Evolutionary conservation across 2,113 vertebrate genomes (phyloP).

Genomic region (Lepisosteus osseus): DNA sequence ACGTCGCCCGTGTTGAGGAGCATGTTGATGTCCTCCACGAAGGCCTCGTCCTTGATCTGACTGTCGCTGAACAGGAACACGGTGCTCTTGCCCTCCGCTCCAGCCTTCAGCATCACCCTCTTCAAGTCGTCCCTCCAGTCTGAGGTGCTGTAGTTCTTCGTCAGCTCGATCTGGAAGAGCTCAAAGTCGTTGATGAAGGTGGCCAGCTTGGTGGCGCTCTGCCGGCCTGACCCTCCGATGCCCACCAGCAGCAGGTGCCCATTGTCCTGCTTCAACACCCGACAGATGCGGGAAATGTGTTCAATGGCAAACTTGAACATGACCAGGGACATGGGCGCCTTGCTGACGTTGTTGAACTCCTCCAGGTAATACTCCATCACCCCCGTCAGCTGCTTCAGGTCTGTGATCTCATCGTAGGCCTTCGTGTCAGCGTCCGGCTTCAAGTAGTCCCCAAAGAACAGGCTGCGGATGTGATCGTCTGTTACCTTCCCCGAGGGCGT

Average conservation of each 20-base stretch:
- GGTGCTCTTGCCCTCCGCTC: constrained; percentile 62
- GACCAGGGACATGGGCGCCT: constrained; percentile 85
- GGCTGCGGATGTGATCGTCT: constrained; percentile 76
- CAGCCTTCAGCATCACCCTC: constrained; percentile 77
- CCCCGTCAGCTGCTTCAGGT: constrained; percentile 67
- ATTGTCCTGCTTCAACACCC: constrained; percentile 85
- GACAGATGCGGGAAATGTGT: constrained; percentile 86
- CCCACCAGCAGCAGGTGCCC: constrained; percentile 85
- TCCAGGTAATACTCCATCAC: constrained; percentile 85
- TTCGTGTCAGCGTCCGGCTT: constrained; percentile 62
- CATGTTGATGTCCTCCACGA: constrained; percentile 87
- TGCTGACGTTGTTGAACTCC: constrained; percentile 85
- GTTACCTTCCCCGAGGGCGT: constrained; percentile 69
- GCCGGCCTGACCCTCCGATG: constrained; percentile 82
- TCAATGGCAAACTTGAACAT: constrained; percentile 92
- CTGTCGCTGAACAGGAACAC: constrained; percentile 83
- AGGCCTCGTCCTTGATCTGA: constrained; percentile 86
- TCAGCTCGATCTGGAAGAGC: constrained; percentile 85
- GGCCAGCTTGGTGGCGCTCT: constrained; percentile 78
- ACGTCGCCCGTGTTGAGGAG: constrained; percentile 87
- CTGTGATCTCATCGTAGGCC: constrained; percentile 82
- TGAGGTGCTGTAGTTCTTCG: constrained; percentile 69
- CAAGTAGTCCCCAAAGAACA: constrained; percentile 87
- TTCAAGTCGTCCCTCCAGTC: constrained; percentile 90
- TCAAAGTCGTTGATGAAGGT: constrained; percentile 80